Evolutionary conservation across 2,888 invertebrate genomes (phyloP).

Genomic region (Plagodis pulveraria): DNA sequence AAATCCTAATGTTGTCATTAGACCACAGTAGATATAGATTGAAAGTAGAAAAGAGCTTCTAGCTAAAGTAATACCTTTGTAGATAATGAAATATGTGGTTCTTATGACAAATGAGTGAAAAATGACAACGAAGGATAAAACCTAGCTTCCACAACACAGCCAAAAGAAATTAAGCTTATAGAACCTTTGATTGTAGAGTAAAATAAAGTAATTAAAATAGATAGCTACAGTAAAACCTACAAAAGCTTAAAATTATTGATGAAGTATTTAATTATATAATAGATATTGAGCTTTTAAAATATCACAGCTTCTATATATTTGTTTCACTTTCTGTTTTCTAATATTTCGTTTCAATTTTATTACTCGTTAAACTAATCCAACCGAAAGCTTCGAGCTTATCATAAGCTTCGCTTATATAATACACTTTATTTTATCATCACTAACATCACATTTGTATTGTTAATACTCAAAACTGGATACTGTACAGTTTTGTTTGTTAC

Average conservation of each 20-base stretch:
- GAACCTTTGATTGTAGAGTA: slow-evolving; percentile 48
- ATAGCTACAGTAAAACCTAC: slow-evolving; percentile 53
- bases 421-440: slow-evolving; percentile 42
- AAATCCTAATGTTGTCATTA: slow-evolving; percentile 70
- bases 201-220: slow-evolving; percentile 40
- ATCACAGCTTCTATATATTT: slow-evolving; percentile 49
- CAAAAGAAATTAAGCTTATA: slow-evolving; percentile 61
- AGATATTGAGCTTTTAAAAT: slow-evolving; percentile 38
- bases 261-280: slow-evolving; percentile 26
- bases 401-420: slow-evolving; percentile 58
- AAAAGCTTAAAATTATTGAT: slow-evolving; percentile 46
- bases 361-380: slow-evolving; percentile 17
- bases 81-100: slow-evolving; percentile 31
- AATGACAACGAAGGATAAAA: slow-evolving; percentile 63
- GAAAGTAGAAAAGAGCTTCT: slow-evolving; percentile 62
- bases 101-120: slow-evolving; percentile 38
- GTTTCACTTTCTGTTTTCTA: slow-evolving; percentile 40
- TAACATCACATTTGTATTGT: slow-evolving; percentile 36
- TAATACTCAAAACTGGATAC: slow-evolving; percentile 41
- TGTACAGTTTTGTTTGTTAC: slow-evolving; percentile 33
- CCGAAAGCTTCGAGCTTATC: slow-evolving; percentile 52
- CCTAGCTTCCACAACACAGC: slow-evolving; percentile 67
- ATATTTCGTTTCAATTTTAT: slow-evolving; percentile 33
- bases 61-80: slow-evolving; percentile 51
- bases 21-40: slow-evolving; percentile 66